Percentiles rank a stretch among this genome's conserved stretches.
phyloP scores from a whole-genome alignment of 2,888 invertebrate species.

The Drosophila aldrichi region DNA sequence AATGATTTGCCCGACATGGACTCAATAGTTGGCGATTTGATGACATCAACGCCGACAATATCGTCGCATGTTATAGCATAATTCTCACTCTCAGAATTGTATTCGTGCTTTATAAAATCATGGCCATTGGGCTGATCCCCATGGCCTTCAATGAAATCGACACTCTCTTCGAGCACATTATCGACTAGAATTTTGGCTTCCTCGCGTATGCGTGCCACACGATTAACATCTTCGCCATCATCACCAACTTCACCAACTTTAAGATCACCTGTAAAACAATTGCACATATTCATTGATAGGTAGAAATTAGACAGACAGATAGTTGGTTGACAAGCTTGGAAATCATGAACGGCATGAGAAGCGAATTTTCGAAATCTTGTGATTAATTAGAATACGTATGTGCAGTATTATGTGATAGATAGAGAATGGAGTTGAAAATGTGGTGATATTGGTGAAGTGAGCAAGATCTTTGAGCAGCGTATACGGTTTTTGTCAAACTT shows the following conservation, averaged over 20 bases:
- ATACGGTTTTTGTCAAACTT: conserved; percentile 23
- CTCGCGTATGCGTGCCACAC: conserved; percentile 76
- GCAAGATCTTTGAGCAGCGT: conserved; percentile 43
- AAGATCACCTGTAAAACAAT: conserved; percentile 74
- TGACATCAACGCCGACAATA: conserved; percentile 83
- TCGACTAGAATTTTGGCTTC: conserved; percentile 85
- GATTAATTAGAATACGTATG: conserved; percentile 21
- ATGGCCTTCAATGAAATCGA: conserved; percentile 82
- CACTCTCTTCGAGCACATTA: conserved; percentile 84
- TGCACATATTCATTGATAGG: conserved; percentile 69
- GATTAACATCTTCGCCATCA: conserved; percentile 56
- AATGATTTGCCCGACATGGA: conserved; percentile 85
- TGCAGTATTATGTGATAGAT: conserved; percentile 49
- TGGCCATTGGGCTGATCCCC: conserved; percentile 69
- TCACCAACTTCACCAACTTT: conserved; percentile 68
- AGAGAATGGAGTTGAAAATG: conserved; percentile 50
- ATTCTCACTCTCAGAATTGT: conserved; percentile 85
- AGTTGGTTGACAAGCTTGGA: conserved; percentile 58
- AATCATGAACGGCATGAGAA: conserved; percentile 66
- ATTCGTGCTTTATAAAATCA: conserved; percentile 70
- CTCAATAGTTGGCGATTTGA: conserved; percentile 85
- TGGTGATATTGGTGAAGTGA: conserved; percentile 60
- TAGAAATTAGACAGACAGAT: conserved; percentile 50
- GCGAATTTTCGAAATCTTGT: conserved; percentile 41
- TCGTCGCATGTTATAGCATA: conserved; percentile 85